phyloP scores from a whole-genome alignment of 2,797 vertebrate species.

The Erithacus rubecula region DNA sequence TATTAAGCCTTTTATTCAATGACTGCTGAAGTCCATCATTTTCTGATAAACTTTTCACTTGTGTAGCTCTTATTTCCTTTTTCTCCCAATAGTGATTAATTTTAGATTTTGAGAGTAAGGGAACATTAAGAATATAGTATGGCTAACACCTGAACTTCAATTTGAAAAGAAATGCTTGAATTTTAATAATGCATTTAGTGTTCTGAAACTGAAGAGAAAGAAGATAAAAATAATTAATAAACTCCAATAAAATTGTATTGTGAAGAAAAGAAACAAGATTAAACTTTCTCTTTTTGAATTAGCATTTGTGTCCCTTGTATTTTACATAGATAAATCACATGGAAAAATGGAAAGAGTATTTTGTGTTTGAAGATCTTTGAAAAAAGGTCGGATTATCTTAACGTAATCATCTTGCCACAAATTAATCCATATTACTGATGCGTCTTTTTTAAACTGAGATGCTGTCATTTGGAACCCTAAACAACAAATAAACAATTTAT shows the following conservation, averaged over 20 bases:
- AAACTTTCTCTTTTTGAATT: background rate
- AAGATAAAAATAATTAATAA: background rate
- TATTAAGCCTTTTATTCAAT: background rate
- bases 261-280: background rate
- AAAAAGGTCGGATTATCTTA: background rate
- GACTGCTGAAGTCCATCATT: background rate
- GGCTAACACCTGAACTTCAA: background rate
- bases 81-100: background rate
- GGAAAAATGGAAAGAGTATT: background rate
- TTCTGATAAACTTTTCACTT: background rate
- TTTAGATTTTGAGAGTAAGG: background rate
- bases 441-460: background rate
- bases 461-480: background rate
- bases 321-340: background rate
- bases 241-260: background rate
- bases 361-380: background rate
- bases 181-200: background rate
- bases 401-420: background rate
- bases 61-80: background rate
- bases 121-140: background rate
- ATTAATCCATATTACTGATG: background rate
- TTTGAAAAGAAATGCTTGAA: background rate
- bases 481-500: background rate
- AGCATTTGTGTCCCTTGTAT: background rate
- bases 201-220: background rate